A percentile compares a stretch with the other conserved stretches of the same genome.
Evolutionary conservation across 2,113 vertebrate genomes (phyloP).

Genomic region (Pungitius pungitius): DNA sequence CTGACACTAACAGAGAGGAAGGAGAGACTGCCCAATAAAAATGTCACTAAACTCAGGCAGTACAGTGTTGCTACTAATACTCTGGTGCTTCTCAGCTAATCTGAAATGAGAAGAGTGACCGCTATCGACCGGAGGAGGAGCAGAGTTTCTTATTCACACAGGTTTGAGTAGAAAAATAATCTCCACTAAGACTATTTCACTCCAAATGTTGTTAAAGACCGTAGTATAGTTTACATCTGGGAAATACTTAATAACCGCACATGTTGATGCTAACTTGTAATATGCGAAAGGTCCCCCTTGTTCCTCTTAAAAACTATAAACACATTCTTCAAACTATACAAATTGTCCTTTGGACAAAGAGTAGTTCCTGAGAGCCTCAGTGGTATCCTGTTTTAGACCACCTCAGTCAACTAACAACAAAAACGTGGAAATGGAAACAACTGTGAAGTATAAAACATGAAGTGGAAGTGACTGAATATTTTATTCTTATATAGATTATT

Average conservation of each 20-base stretch:
- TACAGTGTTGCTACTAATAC: neutral
- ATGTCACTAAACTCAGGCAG: slow-evolving; percentile 6
- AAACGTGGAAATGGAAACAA: neutral
- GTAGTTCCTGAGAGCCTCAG: neutral
- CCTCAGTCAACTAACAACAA: neutral
- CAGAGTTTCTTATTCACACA: neutral
- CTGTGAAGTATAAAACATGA: neutral
- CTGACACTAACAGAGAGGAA: neutral
- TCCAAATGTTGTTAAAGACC: neutral
- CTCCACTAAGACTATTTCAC: neutral
- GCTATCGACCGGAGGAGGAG: neutral
- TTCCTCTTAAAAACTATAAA: neutral
- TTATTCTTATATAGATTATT: neutral
- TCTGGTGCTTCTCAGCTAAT: neutral
- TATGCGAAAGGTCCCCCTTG: slow-evolving; percentile 1
- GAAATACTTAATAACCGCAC: neutral
- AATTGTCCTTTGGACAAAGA: neutral
- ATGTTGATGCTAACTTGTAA: neutral
- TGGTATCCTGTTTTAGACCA: neutral
- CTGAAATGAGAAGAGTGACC: neutral
- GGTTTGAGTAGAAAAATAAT: neutral
- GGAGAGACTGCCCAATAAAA: neutral
- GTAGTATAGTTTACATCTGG: neutral
- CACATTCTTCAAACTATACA: neutral
- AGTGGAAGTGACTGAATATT: neutral